Conservation (phyloP, 2,113 vertebrate genomes). For the Sinosuthora webbiana region DNA sequence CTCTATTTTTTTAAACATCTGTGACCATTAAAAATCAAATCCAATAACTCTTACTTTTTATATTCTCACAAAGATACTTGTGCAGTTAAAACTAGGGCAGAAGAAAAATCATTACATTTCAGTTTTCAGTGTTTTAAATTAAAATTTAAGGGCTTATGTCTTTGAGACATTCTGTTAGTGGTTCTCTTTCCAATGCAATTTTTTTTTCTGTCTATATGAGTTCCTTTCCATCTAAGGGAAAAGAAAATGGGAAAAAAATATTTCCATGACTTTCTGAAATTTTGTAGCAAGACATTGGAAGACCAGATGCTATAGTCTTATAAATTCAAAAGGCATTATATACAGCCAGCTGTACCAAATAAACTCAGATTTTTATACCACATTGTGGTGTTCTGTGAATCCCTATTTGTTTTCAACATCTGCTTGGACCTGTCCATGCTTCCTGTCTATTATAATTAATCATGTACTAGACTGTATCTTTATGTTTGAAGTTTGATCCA, state of each 20-base stretch:
- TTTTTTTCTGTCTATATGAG: not conserved
- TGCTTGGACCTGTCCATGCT: conserved; percentile 57
- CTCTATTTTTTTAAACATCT: not conserved
- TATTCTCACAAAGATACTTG: not conserved
- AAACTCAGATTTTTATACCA: conserved; percentile 72
- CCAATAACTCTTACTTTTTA: not conserved
- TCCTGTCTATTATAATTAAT: conserved; percentile 60
- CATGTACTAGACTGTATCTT: conserved; percentile 6
- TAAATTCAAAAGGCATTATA: conserved; percentile 63
- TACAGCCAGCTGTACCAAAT: conserved; percentile 71
- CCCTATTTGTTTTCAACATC: conserved; percentile 71
- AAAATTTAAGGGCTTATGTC: not conserved
- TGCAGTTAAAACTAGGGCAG: not conserved
- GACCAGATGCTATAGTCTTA: conserved; percentile 72
- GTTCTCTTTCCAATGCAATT: not conserved
- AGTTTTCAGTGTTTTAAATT: not conserved
- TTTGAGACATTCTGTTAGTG: not conserved
- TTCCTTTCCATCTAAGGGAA: not conserved
- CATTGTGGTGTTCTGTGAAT: conserved; percentile 37
- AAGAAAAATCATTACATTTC: not conserved
- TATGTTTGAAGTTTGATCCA: not conserved
- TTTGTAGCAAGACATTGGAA: conserved; percentile 33
- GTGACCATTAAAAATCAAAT: not conserved
- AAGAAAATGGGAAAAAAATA: not conserved
- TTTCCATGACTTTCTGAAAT: conserved; percentile 21